Conservation (phyloP, 1,140 invertebrate genomes). For the Drosophila littoralis region DNA sequence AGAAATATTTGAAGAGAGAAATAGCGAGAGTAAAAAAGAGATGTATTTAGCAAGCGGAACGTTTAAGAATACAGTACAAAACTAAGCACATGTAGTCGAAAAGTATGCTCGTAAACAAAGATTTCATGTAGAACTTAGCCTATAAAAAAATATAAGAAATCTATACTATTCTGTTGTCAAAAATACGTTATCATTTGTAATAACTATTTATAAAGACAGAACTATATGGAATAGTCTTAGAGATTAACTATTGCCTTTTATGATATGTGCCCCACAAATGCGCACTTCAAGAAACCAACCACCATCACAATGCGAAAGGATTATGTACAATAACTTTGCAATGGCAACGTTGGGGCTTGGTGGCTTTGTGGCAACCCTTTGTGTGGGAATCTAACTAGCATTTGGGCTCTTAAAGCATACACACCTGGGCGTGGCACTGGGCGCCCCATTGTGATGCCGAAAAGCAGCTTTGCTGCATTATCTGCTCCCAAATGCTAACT, state of each 20-base stretch:
- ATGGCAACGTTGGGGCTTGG: neutral
- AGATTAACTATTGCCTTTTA: neutral
- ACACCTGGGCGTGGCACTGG: conserved; percentile 34
- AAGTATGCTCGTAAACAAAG: no score
- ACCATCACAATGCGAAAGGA: conserved; percentile 1
- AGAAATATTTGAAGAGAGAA: no score
- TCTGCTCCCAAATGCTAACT: conserved; percentile 41
- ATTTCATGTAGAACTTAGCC: no score
- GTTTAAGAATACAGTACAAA: no score
- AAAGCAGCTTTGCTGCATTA: conserved; percentile 68
- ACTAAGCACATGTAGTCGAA: no score
- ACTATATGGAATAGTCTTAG: no score
- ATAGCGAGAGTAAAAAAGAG: no score
- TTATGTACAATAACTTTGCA: conserved; percentile 15
- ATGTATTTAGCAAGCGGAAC: no score
- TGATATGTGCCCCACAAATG: neutral
- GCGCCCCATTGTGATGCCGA: conserved; percentile 33
- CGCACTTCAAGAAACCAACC: neutral
- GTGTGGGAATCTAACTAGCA: conserved; percentile 3
- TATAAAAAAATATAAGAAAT: no score
- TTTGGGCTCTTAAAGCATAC: conserved; percentile 8
- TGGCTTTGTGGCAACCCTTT: neutral
- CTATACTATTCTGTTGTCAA: no score
- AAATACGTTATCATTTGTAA: no score
- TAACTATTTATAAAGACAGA: no score